Conservation (phyloP, 2,888 invertebrate species). For the Zonitis immaculata region DNA sequence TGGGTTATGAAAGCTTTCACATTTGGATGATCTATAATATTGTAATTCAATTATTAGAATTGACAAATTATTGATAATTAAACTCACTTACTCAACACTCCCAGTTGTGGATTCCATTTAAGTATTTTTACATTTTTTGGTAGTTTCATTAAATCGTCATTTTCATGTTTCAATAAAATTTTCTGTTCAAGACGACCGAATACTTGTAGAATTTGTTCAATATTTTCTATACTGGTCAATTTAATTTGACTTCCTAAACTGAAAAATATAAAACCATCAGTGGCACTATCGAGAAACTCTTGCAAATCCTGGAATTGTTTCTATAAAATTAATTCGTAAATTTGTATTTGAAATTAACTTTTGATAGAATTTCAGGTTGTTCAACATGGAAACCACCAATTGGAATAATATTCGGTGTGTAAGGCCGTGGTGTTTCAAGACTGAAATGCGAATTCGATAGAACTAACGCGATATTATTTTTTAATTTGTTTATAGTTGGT, state of each 20-base stretch:
- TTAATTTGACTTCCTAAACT: slow-evolving; percentile 33
- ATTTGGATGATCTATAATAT: slow-evolving; percentile 51
- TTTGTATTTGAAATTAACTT: slow-evolving; percentile 6
- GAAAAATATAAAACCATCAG: slow-evolving; percentile 33
- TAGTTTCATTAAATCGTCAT: slow-evolving; percentile 49
- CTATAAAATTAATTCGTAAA: neutral
- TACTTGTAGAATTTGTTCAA: slow-evolving; percentile 50
- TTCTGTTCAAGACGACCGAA: slow-evolving; percentile 56
- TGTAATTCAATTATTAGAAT: neutral
- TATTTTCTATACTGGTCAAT: slow-evolving; percentile 22
- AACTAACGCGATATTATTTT: slow-evolving; percentile 31
- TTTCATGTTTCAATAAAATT: slow-evolving; percentile 66
- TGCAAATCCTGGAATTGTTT: slow-evolving; percentile 19
- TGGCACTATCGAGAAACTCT: slow-evolving; percentile 27
- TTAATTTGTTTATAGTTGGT: slow-evolving; percentile 28
- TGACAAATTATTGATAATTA: neutral
- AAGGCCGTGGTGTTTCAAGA: slow-evolving; percentile 34
- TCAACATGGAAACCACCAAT: slow-evolving; percentile 38
- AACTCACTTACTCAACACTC: slow-evolving; percentile 30
- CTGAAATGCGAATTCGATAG: slow-evolving; percentile 35
- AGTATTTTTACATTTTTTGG: slow-evolving; percentile 55
- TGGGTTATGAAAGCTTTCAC: slow-evolving; percentile 56
- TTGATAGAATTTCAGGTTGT: slow-evolving; percentile 23
- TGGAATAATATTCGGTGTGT: slow-evolving; percentile 37
- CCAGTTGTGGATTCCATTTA: slow-evolving; percentile 63